Conservation (phyloP, 2,113 vertebrate species). For the Mirza zaza region DNA sequence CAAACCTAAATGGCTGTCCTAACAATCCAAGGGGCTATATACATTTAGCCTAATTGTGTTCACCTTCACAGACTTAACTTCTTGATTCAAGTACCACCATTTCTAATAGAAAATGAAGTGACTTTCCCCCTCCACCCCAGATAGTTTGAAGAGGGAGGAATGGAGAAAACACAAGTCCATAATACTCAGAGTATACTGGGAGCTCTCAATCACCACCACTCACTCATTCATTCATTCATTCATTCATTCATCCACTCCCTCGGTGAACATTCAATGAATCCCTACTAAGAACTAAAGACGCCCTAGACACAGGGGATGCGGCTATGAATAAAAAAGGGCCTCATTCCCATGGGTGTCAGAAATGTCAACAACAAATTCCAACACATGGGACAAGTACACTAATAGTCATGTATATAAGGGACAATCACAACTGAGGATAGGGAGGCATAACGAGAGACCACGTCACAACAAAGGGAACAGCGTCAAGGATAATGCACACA, state of each 20-base stretch:
- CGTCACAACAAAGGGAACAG: neutral
- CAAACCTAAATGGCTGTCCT: neutral
- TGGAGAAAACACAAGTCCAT: neutral
- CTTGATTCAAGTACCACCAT: neutral
- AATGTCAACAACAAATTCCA: constrained; percentile 2
- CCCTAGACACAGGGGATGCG: neutral
- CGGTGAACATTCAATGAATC: neutral
- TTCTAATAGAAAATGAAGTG: neutral
- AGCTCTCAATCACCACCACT: neutral
- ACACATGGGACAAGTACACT: neutral
- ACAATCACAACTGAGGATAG: neutral
- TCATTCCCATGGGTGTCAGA: neutral
- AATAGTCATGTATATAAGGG: neutral
- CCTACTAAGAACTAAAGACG: neutral
- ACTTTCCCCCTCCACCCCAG: neutral
- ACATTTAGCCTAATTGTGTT: neutral
- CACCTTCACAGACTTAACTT: neutral
- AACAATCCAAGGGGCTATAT: neutral
- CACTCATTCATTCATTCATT: neutral
- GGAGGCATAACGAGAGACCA: neutral
- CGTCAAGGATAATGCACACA: neutral
- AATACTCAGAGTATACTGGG: neutral
- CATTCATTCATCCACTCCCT: neutral
- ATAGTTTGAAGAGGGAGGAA: neutral
- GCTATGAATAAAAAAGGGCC: neutral